Evolutionary conservation across 1,140 invertebrate species (phyloP), one percentile per base, ranked within the genome.

Genomic region (Orussus abietinus): DNA sequence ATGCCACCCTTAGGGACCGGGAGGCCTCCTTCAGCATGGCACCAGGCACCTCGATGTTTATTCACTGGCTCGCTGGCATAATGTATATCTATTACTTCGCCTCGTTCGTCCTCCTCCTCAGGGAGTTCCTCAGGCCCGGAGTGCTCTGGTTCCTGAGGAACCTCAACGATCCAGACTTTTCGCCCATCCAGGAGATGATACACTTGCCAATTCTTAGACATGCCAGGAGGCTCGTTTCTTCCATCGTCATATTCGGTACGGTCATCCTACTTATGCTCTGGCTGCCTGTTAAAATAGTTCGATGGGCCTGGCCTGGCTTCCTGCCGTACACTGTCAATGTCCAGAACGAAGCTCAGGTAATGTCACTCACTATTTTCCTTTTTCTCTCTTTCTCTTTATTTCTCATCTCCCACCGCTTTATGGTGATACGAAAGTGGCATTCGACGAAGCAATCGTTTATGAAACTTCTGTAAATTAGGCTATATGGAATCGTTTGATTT

Each of bases 11-110:
- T 0, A 86, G 86, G 62, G 90, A 92, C 59, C 75, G 96, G 29
- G 86, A 96, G 68, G 79, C 83, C 0, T 91, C 88, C 45, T 95
- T 98, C 51, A 81, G 84, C 47, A 77, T 84, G 1, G 87, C 92
- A 1, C 96, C 96, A 0, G 92, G 92, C 28, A 97, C 95, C 0
- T 95, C 91, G 0, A 92, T 98, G 79, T 99, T 99, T 61, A 87
- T 98, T 35, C 96, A 99, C 69, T 99, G 96, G 96, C 79, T 98
- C 6, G 88, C 96, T n/a, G 96, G 96, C 37, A 98, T 98, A 93
- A 86, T 99, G 1, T 99, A 97, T 69, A 93, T 99, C 10, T 99
- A 99, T 69, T 99, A 99, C 72, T 98, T 98, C 65, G 96, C 96
- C 5, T 97, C 94, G 0, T 98, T 98, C 62, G 92, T 98, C 22